Evolutionary conservation across 2,888 invertebrate genomes (phyloP).

Genomic region (Hemistola chrysoprasaria): DNA sequence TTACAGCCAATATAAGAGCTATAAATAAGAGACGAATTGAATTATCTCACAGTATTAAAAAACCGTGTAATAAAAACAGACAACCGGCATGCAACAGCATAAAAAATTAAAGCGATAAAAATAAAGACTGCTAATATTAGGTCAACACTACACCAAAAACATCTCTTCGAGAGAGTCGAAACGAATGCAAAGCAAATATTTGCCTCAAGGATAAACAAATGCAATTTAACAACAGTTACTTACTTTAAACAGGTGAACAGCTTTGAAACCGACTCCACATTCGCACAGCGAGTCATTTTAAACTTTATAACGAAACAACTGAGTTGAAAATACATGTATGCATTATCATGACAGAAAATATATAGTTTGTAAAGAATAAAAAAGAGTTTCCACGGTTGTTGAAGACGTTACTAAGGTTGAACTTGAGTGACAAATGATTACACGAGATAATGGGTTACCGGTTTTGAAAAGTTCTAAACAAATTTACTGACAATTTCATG

Average conservation of each 20-base stretch:
- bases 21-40: too few species aligned
- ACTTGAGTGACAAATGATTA: conserved; percentile 6
- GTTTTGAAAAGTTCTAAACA: too few species aligned
- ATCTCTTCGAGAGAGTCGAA: conserved; percentile 23
- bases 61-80: too few species aligned
- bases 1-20: too few species aligned
- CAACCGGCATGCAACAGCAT: too few species aligned
- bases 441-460: too few species aligned
- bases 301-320: conserved; percentile 4
- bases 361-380: conserved; percentile 17
- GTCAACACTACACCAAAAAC: conserved; percentile 9
- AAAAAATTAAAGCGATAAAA: too few species aligned
- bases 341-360: not conserved
- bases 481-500: too few species aligned
- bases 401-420: conserved; percentile 26
- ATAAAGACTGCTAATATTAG: conserved; percentile 1
- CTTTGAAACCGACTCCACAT: conserved; percentile 8
- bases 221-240: conserved; percentile 20
- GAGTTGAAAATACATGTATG: conserved; percentile 1
- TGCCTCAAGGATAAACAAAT: conserved; percentile 30
- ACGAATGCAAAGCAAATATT: conserved; percentile 35
- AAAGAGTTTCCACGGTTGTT: conserved; percentile 28
- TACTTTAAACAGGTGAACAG: conserved; percentile 17
- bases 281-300: not conserved
- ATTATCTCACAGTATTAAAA: too few species aligned